Evolutionary conservation across 1,140 invertebrate species (phyloP), one percentile per base, ranked within the genome.

Genomic region (Telenomus remus): DNA sequence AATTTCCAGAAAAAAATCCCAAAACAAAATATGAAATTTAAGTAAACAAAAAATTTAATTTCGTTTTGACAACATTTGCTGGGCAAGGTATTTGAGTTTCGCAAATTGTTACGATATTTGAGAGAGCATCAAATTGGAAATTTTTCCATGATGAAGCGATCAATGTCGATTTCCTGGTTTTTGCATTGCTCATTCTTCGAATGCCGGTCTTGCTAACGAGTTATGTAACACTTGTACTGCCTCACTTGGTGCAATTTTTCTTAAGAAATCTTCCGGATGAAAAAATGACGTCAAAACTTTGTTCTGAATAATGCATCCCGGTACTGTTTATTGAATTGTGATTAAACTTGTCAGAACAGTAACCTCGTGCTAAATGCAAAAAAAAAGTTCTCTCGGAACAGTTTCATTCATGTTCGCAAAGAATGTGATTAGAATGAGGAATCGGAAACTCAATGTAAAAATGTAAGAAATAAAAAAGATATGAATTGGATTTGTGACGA

Each of bases 101-200:
- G 2, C 19, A 6, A 27, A 27, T 27, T 1, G 19, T 27, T 27
- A 27, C 19, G 6, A 27, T 27, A 27, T 1, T 27, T 27, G 6
- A 3, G 6, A 27, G 19, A 27, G 6, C 19, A 27, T 27, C 4
- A 35, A 54, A 75, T 69, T 64, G 48, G 64, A 64, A 75, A 57
- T 54, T 75, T 69, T 56, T 69, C 69, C 64, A 48, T 69, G 47
- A 75, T 69, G 53, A 75, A 75, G 72, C 39, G 64, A 75, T 74
- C 71, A 63, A 44, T 63, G 51, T 33, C 55, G 57, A 51, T 75
- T 75, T 75, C 47, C 63, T 51, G 56, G 56, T 63, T 75, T 75
- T 75, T 13, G 19, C 34, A 43, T 34, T 50, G 43, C 64, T 66
- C 76, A 78, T 73, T 78, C 76, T 60, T 59, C 39, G 76, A 64